Conservation (phyloP, 1,140 invertebrate genomes). For the Drosophila miranda region DNA sequence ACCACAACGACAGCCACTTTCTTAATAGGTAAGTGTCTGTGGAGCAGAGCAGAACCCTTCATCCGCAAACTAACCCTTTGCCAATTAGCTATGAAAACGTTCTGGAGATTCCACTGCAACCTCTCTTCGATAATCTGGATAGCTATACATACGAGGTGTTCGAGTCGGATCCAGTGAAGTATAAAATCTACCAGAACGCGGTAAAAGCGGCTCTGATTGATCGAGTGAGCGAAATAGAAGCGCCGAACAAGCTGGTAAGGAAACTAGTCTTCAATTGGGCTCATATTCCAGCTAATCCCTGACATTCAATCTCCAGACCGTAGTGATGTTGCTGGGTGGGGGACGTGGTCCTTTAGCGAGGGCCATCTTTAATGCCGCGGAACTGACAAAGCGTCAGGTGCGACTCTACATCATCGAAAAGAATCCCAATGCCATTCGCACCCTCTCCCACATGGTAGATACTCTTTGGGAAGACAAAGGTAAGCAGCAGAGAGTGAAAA, state of each 20-base stretch:
- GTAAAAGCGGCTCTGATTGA: slow-evolving; percentile 88
- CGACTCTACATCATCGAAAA: slow-evolving; percentile 98
- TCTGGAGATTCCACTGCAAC: slow-evolving; percentile 94
- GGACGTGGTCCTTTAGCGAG: slow-evolving; percentile 97
- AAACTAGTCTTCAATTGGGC: not conserved
- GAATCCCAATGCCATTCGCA: slow-evolving; percentile 97
- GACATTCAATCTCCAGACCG: slow-evolving; percentile 75
- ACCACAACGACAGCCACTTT: slow-evolving; percentile 83
- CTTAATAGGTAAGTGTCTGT: slow-evolving; percentile 41
- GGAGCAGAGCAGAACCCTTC: not conserved
- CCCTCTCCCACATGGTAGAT: slow-evolving; percentile 90
- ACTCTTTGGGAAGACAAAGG: slow-evolving; percentile 91
- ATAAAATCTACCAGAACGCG: slow-evolving; percentile 94
- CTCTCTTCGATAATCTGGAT: slow-evolving; percentile 97
- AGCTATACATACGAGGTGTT: slow-evolving; percentile 98
- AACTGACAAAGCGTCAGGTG: slow-evolving; percentile 82
- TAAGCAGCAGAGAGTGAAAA: slow-evolving; percentile 45
- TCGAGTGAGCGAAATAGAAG: slow-evolving; percentile 77
- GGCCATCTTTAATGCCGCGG: slow-evolving; percentile 91
- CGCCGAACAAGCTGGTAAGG: slow-evolving; percentile 63
- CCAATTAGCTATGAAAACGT: slow-evolving; percentile 94
- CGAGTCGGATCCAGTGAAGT: slow-evolving; percentile 99
- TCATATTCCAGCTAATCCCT: not conserved
- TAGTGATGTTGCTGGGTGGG: slow-evolving; percentile 96
- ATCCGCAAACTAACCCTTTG: not conserved